Conservation (phyloP, 1,140 invertebrate species). For the Samia ricini region DNA sequence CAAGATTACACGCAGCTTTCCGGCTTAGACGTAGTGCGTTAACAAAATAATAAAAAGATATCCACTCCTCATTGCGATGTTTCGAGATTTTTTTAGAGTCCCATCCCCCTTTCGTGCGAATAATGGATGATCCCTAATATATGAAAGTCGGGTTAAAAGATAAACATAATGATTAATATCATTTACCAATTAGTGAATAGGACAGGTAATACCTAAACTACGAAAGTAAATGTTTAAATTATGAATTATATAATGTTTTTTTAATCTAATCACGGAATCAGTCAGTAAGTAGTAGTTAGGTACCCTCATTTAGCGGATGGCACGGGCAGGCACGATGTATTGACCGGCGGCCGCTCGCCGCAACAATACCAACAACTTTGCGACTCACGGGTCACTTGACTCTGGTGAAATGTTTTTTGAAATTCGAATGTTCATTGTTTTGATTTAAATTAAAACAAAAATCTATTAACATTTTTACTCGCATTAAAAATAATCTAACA, state of each 20-base stretch:
- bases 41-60: no score
- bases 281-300: conserved; percentile 12
- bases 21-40: no score
- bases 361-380: conserved; percentile 4
- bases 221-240: conserved; percentile 20
- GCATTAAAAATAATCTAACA: no score
- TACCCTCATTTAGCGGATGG: conserved; percentile 34
- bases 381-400: conserved; percentile 27
- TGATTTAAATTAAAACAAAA: background rate
- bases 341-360: conserved; percentile 31
- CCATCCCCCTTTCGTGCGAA: no score
- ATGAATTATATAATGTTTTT: conserved; percentile 30
- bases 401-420: conserved; percentile 28
- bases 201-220: background rate
- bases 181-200: background rate
- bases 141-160: no score
- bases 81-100: no score
- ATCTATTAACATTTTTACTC: no score
- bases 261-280: conserved; percentile 49
- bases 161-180: no score
- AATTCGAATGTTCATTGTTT: conserved; percentile 19
- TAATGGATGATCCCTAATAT: no score
- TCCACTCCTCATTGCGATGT: no score
- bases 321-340: conserved; percentile 45
- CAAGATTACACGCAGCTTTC: no score